Evolutionary conservation across 2,113 vertebrate species (phyloP).

Genomic region (Calidris pygmaea): DNA sequence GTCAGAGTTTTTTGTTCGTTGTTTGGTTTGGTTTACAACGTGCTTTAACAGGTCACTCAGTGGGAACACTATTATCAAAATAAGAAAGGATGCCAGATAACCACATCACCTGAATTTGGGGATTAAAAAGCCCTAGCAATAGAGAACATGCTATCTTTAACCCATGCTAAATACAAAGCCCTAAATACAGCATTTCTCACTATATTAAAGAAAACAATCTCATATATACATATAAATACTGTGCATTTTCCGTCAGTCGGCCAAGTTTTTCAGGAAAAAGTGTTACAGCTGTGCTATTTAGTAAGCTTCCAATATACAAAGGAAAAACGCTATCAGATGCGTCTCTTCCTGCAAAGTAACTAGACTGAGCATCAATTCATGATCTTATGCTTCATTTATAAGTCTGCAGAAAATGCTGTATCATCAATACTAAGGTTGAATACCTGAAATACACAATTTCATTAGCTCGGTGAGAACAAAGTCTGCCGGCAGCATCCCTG

Average conservation of each 20-base stretch:
- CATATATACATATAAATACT: neutral
- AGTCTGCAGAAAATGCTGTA: neutral
- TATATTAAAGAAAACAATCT: neutral
- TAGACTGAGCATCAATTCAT: neutral
- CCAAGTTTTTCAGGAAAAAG: neutral
- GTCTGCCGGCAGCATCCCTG: conserved; percentile 2
- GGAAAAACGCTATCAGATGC: neutral
- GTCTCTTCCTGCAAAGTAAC: neutral
- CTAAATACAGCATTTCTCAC: neutral
- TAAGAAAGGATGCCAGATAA: neutral
- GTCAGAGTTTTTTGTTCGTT: neutral
- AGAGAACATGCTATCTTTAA: neutral
- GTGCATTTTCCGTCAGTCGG: neutral
- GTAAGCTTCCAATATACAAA: neutral
- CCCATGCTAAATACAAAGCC: neutral
- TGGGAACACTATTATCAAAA: neutral
- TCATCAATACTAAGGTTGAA: fast-evolving
- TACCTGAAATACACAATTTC: neutral
- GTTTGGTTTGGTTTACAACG: too few species aligned
- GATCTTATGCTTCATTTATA: neutral
- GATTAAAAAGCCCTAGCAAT: neutral
- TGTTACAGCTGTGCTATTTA: neutral
- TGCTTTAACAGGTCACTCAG: neutral
- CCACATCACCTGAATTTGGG: neutral
- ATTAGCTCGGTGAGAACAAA: conserved; percentile 10